phyloP scores from a whole-genome alignment of 2,888 invertebrate genomes.

The Tetragonula carbonaria region DNA sequence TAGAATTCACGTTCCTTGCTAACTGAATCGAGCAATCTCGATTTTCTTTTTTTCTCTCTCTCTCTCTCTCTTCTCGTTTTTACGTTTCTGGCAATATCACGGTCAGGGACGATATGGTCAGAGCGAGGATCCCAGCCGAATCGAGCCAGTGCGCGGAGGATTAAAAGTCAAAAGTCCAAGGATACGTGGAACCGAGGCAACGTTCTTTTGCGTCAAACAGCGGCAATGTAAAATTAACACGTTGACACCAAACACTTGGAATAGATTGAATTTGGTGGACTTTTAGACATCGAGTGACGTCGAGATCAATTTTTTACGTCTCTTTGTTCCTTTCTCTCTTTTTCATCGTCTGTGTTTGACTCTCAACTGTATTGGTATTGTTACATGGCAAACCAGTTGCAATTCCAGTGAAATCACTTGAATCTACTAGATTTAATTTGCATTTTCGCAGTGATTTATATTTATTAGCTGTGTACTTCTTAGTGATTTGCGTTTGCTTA shows the following conservation, averaged over 20 bases:
- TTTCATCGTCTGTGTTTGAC: not conserved
- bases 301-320: not conserved
- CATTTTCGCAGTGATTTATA: too few species aligned
- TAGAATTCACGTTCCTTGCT: slow-evolving; percentile 35
- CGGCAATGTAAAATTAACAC: not conserved
- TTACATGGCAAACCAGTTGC: too few species aligned
- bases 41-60: not conserved
- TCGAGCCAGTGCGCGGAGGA: not conserved
- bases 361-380: too few species aligned
- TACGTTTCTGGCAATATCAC: not conserved
- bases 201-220: not conserved
- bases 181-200: not conserved
- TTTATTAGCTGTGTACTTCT: too few species aligned
- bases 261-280: not conserved
- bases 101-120: slow-evolving; percentile 7
- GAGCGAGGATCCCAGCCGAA: not conserved
- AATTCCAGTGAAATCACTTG: too few species aligned
- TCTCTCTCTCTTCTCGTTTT: not conserved
- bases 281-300: not conserved
- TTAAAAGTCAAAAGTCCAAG: slow-evolving; percentile 25
- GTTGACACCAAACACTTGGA: not conserved
- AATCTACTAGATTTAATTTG: too few species aligned
- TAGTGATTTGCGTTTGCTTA: too few species aligned
- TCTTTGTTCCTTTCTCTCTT: too few species aligned
- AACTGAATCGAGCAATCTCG: slow-evolving; percentile 44